Percentiles rank a stretch among this genome's conserved stretches.
phyloP scores from a whole-genome alignment of 1,140 invertebrate species.

The Drosophila kurseongensis region DNA sequence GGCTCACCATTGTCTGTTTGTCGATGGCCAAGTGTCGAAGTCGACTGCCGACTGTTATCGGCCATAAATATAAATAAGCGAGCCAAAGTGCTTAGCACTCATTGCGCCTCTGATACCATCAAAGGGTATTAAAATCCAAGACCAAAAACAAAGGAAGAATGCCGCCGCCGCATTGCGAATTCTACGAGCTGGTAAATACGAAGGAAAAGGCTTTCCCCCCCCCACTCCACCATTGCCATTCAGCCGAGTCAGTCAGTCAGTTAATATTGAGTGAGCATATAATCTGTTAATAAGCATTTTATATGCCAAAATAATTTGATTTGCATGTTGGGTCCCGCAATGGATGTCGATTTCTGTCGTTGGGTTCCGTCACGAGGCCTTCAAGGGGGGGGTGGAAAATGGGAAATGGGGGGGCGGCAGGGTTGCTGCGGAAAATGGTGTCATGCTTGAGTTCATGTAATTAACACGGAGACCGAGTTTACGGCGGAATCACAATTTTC shows the following conservation, averaged over 20 bases:
- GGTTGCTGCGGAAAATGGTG: conserved; percentile 11
- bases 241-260: conserved; percentile 29
- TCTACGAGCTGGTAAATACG: not conserved
- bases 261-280: conserved; percentile 53
- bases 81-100: conserved; percentile 46
- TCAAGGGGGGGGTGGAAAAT: not conserved
- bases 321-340: conserved; percentile 49
- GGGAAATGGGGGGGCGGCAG: not conserved
- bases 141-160: conserved; percentile 28
- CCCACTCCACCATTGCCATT: not conserved
- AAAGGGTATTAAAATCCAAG: conserved; percentile 56
- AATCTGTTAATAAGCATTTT: conserved; percentile 71
- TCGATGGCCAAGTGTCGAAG: conserved; percentile 29
- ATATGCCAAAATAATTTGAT: conserved; percentile 81
- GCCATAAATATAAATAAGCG: conserved; percentile 52
- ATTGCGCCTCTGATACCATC: conserved; percentile 39
- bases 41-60: conserved; percentile 57
- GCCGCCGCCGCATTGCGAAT: conserved; percentile 2
- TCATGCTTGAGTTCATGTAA: conserved; percentile 53
- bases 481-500: conserved; percentile 53
- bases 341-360: conserved; percentile 31
- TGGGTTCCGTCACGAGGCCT: conserved; percentile 6
- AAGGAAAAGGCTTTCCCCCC: not conserved
- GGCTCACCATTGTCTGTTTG: conserved; percentile 10
- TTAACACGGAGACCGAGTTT: conserved; percentile 49